Base-by-base conservation (phyloP, 2,888 invertebrate species). In the Leucophenga maculata region DNA sequence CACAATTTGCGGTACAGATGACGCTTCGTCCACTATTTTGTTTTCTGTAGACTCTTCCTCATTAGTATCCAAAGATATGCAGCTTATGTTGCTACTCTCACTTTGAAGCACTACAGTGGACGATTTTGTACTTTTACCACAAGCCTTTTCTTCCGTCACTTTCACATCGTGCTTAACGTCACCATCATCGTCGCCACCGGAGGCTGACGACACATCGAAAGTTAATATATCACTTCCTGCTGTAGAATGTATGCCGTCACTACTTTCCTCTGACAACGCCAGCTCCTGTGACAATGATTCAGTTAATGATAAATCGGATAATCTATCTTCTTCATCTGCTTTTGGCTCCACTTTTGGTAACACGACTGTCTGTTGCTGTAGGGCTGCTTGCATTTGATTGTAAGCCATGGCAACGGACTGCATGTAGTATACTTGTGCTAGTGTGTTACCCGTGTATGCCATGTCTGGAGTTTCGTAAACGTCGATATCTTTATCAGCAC, bases 381-480 rank as follows among this genome's bases (percentile, higher is more conserved):
- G 52, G 59, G 44, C 1, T 26, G 72, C 73, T 31, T 73, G 73
- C 62, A 75, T 44, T 68, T 84, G 82, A 48, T 68, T 68, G 55
- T 77, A 85, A 22, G 79, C 80, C 73, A 84, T 78, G 26, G 76
- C 78, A 11, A 77, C 74, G 1, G 77, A 75, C 18, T 69, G 70
- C 9, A 50, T 50, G 22, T 39, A 39, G 39, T 39, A 39, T 3
- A 39, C 39, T 6, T 39, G 39, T 39, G 39, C 39, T 1, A 39
- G 11, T 39, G 39, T 39, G 8, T 39, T 39, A 39, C 11, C 39
- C 39, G 39, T 11, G 8, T 39, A 39, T 26, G 26, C 3, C 26
- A 26, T 26, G 2, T 26, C 54, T 13, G 48, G 39, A 3, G 32
- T 54, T 22, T 65, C 72, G 44, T n/a, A 57, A 16, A 59, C 72